phyloP scores from a whole-genome alignment of 92 coral and sea anemone genomes.

The Muricea muricata region DNA sequence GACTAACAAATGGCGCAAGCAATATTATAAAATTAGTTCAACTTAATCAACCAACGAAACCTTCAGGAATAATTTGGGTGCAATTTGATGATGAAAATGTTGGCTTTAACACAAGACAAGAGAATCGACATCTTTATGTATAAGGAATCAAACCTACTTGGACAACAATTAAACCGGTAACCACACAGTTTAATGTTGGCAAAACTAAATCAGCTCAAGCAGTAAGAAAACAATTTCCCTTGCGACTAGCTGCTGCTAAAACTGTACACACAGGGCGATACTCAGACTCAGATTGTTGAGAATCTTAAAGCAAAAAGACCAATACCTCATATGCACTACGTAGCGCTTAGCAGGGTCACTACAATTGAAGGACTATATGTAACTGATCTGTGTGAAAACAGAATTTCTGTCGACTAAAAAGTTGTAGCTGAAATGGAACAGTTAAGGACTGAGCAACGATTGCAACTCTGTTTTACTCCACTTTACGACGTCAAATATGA shows the following conservation, averaged over 20 bases:
- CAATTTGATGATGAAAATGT: neutral
- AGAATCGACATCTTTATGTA: constrained; percentile 61
- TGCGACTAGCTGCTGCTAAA: constrained; percentile 63
- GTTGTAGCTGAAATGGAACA: constrained; percentile 23
- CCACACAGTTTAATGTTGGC: neutral
- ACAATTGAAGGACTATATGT: constrained; percentile 70
- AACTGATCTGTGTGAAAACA: constrained; percentile 74
- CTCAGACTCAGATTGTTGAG: constrained; percentile 63
- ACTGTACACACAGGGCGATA: constrained; percentile 38
- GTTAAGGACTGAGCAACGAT: constrained; percentile 20
- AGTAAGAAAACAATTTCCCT: constrained; percentile 47
- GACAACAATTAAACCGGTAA: constrained; percentile 58
- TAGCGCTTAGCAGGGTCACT: constrained; percentile 72
- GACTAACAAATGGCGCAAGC: no score
- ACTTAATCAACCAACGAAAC: constrained; percentile 62
- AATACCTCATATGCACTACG: constrained; percentile 78
- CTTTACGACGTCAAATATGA: constrained; percentile 15
- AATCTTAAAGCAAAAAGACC: constrained; percentile 56
- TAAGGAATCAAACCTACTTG: constrained; percentile 66
- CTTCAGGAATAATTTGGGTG: neutral
- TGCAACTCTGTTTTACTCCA: constrained; percentile 14
- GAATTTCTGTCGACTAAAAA: constrained; percentile 46
- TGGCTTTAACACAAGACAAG: constrained; percentile 56
- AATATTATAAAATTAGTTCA: constrained; percentile 75
- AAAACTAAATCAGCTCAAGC: neutral